Percentiles rank a stretch among this genome's conserved stretches.
Conservation (phyloP, 1,140 invertebrate genomes). For the Trichonephila clavipes region DNA sequence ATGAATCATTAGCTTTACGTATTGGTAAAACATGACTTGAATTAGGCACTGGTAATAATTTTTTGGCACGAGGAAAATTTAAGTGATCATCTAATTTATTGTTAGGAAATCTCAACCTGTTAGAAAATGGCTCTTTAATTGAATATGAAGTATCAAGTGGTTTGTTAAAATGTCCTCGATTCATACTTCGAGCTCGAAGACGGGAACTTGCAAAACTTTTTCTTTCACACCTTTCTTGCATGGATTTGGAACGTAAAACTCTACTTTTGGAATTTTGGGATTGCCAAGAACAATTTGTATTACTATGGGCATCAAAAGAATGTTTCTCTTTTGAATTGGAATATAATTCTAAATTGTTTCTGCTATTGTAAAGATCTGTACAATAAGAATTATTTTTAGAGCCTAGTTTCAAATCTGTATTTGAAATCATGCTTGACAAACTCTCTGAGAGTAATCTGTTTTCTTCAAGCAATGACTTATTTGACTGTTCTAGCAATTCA, state of each 20-base stretch:
- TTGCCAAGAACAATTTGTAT: not conserved
- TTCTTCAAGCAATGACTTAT: constrained; percentile 21
- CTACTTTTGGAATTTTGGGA: not conserved
- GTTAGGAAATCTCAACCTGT: too few species aligned
- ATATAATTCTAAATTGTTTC: not conserved
- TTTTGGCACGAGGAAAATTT: not conserved
- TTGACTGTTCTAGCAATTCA: not conserved
- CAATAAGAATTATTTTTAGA: not conserved
- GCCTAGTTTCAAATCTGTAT: not conserved
- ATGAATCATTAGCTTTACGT: not conserved
- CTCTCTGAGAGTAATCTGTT: constrained; percentile 52
- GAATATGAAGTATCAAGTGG: not conserved
- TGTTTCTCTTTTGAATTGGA: not conserved
- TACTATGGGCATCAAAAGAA: not conserved
- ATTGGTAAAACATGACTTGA: not conserved
- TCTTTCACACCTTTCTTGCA: constrained; percentile 30
- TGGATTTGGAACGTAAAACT: constrained; percentile 47
- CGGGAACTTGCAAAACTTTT: not conserved
- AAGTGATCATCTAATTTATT: too few species aligned
- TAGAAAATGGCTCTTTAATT: not conserved
- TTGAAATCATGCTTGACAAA: constrained; percentile 43
- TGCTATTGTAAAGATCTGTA: not conserved
- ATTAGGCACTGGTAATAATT: not conserved
- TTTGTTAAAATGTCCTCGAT: not conserved
- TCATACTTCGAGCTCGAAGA: constrained; percentile 18